Evolutionary conservation across 1,140 invertebrate genomes (phyloP), one percentile per base, ranked within the genome.

Genomic region (Hydropsyche tenuis): DNA sequence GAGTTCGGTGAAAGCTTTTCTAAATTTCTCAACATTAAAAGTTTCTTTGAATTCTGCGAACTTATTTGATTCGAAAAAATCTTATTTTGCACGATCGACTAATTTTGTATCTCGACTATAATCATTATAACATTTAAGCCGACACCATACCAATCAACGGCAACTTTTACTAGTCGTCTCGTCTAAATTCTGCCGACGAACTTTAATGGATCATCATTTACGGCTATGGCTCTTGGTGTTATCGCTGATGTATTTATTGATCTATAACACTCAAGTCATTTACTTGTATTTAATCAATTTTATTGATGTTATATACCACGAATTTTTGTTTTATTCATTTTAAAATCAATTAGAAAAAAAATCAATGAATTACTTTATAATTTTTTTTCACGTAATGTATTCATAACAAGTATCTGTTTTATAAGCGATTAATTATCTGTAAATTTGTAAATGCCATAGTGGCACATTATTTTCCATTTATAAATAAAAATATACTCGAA

Each of bases 171-270:
- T 46, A 12, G 14, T n/a, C n/a, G n/a, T 48, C 20, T 27, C 18
- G 0, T 48, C 12, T 48, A 48, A 68, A 48, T 68, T 68, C 56
- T 48, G 4, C 23, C 25, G 43, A 18, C 1, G 46, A 16, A 56
- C 46, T 46, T 30, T 70, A 56, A 70, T 51, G 68, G 11, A 20
- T 70, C 51, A 56, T 70, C 68, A 56, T 70, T 56, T 27, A 43
- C 9, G 3, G 30, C 30, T 37, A 9, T 1, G 22, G 45, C 45
- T 25, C 9, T 25, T 1, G 22, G 18, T 12, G 56, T 60, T 27
- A 60, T 25, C 14, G 23, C 4, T 2, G 7, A 7, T 6, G 23
- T 25, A 23, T 12, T 60, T 23, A 60, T 60, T 27, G 56, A 60
- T 60, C 30, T 37, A 3, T 37, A 37, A 37, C 9, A 37, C 9